A percentile compares a stretch with the other conserved stretches of the same genome.
Evolutionary conservation across 2,113 vertebrate species (phyloP).

Genomic region (Oreochromis niloticus): DNA sequence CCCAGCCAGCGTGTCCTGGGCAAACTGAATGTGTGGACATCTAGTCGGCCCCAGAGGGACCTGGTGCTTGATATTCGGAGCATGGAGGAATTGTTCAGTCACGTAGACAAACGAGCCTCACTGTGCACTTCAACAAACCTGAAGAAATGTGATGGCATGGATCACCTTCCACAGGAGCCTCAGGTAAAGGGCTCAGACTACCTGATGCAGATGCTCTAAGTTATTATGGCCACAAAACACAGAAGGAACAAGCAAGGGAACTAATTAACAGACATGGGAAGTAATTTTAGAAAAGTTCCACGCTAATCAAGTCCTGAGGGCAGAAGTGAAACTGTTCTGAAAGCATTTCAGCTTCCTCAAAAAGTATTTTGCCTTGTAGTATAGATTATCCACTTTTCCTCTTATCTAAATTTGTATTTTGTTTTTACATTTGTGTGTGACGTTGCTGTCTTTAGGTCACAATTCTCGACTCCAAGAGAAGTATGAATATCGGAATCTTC

Average conservation of each 20-base stretch:
- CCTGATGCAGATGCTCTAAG: not conserved
- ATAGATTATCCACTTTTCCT: not conserved
- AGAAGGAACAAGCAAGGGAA: not conserved
- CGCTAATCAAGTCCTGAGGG: not conserved
- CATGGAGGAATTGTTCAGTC: slow-evolving; percentile 80
- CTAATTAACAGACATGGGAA: slow-evolving; percentile 4
- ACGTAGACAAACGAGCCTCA: slow-evolving; percentile 47
- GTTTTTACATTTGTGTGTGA: not conserved
- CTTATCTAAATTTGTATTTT: not conserved
- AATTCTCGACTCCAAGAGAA: slow-evolving; percentile 73
- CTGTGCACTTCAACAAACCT: not conserved
- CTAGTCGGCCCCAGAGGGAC: slow-evolving; percentile 44
- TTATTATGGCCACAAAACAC: not conserved
- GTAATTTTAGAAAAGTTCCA: slow-evolving; percentile 3
- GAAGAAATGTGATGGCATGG: slow-evolving; percentile 36
- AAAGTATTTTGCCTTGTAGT: not conserved
- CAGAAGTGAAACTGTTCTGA: not conserved
- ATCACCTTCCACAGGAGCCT: slow-evolving; percentile 10
- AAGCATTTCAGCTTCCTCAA: slow-evolving; percentile 12
- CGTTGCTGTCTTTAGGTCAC: slow-evolving; percentile 47
- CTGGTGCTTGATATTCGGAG: slow-evolving; percentile 70
- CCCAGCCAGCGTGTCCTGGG: slow-evolving; percentile 73
- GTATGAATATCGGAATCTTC: slow-evolving; percentile 76
- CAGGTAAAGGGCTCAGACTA: slow-evolving; percentile 34
- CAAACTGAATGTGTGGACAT: slow-evolving; percentile 77